Conservation (phyloP, 2,888 invertebrate species). For the Halocaridina rubra region DNA sequence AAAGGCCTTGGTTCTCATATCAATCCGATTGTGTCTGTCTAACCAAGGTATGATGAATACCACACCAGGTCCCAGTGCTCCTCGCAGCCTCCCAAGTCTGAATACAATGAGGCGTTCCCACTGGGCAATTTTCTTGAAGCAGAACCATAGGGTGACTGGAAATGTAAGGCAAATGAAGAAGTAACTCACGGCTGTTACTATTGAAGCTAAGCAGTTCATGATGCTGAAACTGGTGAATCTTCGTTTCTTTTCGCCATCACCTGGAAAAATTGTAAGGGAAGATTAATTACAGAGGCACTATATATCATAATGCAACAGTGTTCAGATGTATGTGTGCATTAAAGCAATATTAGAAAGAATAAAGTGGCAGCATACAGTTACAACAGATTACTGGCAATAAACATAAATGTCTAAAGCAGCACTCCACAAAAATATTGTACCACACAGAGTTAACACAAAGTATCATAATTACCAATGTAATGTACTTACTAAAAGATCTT, state of each 20-base stretch:
- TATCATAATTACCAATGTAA: too few species aligned
- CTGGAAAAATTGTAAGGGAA: slow-evolving; percentile 9
- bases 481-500: too few species aligned
- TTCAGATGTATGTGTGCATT: background rate
- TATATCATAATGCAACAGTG: background rate
- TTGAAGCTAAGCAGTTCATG: slow-evolving; percentile 23
- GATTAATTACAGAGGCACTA: background rate
- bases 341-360: background rate
- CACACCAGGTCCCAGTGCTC: slow-evolving; percentile 55
- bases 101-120: slow-evolving; percentile 63
- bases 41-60: slow-evolving; percentile 62
- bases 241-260: slow-evolving; percentile 21
- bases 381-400: too few species aligned
- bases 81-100: slow-evolving; percentile 58
- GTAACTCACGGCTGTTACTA: slow-evolving; percentile 57
- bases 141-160: slow-evolving; percentile 62
- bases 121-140: slow-evolving; percentile 61
- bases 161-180: slow-evolving; percentile 61
- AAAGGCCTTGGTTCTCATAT: slow-evolving; percentile 63
- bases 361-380: background rate
- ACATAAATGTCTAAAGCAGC: too few species aligned
- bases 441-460: too few species aligned
- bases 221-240: slow-evolving; percentile 13
- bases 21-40: slow-evolving; percentile 53
- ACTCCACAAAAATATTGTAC: too few species aligned